Evolutionary conservation across 2,888 invertebrate genomes (phyloP), one percentile per base, ranked within the genome.

Genomic region (Dinocampus coccinellae): DNA sequence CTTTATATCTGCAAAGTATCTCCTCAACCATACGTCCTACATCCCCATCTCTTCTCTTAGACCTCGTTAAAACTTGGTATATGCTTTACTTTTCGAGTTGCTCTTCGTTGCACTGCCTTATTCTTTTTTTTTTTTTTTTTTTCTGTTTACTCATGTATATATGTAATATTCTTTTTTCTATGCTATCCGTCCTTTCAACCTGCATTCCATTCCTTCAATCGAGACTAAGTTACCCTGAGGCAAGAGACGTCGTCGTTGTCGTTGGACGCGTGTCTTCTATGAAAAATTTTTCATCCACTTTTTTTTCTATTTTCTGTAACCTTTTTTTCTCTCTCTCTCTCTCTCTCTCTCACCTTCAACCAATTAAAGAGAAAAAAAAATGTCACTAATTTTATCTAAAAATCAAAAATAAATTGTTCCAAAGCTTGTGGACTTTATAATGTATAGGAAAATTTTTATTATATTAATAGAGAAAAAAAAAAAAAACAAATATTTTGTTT

Each of bases 31-130:
- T 75, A 74, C 69, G 72, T 73, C 66, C 75, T 75, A 72, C 72
- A 75, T 76, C 73, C 68, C 53, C 26, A 16, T 47, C n/a, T 3
- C 42, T 58, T 42, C 39, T 42, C 36, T 70, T 77, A 75, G 76
- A 79, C 73, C 80, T 81, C 80, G 79, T 81, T 81, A 81, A 81
- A 81, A 78, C 78, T 80, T 79, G 78, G 78, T 71, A 63, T 36
- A 71, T 79, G 76, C 78, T 73, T 72, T 66, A 64, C 75, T 73
- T 69, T 67, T 70, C 13, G 33, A 55, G 72, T 68, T 76, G 60
- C 62, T 70, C 57, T 53, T 61, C 53, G 53, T 65, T 24, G 33
- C 64, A 24, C 47, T 24, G 42, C 13, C 29, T n/a, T 13, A 29
- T 16, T 34, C 16, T 33, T 26, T 16, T 34, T 11, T 7, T 34